Evolutionary conservation across 1,140 invertebrate genomes (phyloP), one percentile per base, ranked within the genome.

Genomic region (Leptinotarsa texana): DNA sequence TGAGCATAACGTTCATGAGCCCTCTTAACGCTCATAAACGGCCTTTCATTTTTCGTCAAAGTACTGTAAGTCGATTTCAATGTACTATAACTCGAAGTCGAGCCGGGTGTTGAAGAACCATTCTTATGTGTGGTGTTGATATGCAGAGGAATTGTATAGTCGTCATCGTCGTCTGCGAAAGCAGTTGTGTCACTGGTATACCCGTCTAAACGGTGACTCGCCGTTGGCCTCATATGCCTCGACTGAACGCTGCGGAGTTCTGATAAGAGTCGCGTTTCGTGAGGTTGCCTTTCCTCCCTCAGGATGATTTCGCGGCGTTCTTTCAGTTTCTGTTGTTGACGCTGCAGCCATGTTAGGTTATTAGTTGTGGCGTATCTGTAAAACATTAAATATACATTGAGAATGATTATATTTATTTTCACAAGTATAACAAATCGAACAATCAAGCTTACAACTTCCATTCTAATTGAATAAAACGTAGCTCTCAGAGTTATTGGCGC

Each of bases 131-230:
- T 84, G 3, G 90, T 91, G 83, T 91, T 90, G 73, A 92, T 90
- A 81, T 91, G 90, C 13, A 92, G 83, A 3, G 91, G 91, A 61
- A 91, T 87, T 71, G 88, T 88, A 83, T 90, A 91, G 81, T 91
- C 89, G 17, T 90, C 89, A 72, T 90, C 89, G 78, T 93, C 91
- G 79, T 93, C 92, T 62, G 92, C 91, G 74, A 93, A 90, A 3
- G 92, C 90, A 8, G 92, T 93, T 2, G 92, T 93, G 81, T 94
- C 93, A 80, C 92, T 93, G 2, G 92, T 91, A 81, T 93, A 94
- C 5, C 92, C 92, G 78, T 92, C 91, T 76, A 88, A 86, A 48
- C 88, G 79, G 51, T 86, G 85, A 75, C 86, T 86, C 4, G 86
- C 86, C 13, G 84, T 85, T 61, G 83, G 84, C 65, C 82, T 77